These are phyloP conservation scores for Cinara cedri DNA, from an alignment of 2,888 invertebrate genomes.

Conservation along the genomic window DNA sequence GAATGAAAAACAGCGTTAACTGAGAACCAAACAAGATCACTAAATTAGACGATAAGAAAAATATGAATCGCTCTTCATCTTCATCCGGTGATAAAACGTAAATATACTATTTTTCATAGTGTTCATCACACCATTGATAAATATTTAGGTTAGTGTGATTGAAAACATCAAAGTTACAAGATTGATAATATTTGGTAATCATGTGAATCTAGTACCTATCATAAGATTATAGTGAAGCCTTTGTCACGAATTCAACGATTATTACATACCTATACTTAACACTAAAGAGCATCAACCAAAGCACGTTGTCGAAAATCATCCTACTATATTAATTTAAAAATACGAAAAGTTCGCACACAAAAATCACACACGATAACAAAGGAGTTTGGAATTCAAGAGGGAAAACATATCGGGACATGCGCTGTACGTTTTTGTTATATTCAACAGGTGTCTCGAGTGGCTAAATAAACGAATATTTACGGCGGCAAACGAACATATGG, in stretches of 20 bases:
- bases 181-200: background rate
- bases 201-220: background rate
- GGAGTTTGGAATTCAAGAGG: background rate
- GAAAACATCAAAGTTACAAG: background rate
- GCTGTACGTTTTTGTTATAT: constrained; percentile 1
- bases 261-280: too few relatives aligned
- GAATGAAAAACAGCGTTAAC: background rate
- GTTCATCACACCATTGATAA: background rate
- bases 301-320: background rate
- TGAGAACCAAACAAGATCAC: background rate
- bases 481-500: constrained; percentile 26
- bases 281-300: background rate
- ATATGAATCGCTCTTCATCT: background rate
- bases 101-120: background rate
- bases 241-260: too few relatives aligned
- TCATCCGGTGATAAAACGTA: background rate
- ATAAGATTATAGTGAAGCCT: background rate
- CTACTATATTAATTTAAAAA: background rate
- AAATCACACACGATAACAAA: background rate
- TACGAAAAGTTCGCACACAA: background rate
- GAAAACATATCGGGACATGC: background rate
- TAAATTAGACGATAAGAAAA: background rate
- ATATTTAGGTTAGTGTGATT: constrained; percentile 29
- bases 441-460: constrained; percentile 49
- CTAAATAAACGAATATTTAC: background rate